These are phyloP conservation scores for Dreissena polymorpha DNA, from an alignment of 1,140 invertebrate genomes.

Conservation along the genomic window DNA sequence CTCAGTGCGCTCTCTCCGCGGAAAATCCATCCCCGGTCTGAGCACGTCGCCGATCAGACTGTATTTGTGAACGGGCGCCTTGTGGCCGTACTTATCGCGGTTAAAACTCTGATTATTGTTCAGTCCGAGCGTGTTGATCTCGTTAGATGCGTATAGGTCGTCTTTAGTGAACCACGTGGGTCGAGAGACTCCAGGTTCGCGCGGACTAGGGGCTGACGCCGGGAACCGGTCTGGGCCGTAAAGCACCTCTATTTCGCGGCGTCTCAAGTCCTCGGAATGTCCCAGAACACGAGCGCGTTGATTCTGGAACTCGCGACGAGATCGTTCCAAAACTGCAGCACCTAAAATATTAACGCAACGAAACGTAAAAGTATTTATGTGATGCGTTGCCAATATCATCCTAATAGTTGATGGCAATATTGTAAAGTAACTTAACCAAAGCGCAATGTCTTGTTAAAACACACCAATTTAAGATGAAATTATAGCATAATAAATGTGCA, in stretches of 20 bases:
- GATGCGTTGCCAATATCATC: too few relatives aligned
- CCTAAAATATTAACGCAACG: slow-evolving; percentile 28
- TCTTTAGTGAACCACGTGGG: slow-evolving; percentile 57
- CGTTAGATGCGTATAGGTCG: slow-evolving; percentile 62
- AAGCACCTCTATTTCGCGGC: slow-evolving; percentile 52
- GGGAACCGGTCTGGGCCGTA: slow-evolving; percentile 17
- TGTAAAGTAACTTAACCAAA: too few relatives aligned
- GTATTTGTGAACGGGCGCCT: slow-evolving; percentile 65
- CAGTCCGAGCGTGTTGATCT: slow-evolving; percentile 66
- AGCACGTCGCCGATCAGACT: slow-evolving; percentile 64
- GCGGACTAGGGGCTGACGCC: neutral
- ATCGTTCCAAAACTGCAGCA: slow-evolving; percentile 44
- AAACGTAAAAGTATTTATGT: too few relatives aligned
- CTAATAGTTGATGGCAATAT: too few relatives aligned
- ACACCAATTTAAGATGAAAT: too few relatives aligned
- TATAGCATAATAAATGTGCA: too few relatives aligned
- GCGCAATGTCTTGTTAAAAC: too few relatives aligned
- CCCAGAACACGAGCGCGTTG: slow-evolving; percentile 38
- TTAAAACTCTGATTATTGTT: slow-evolving; percentile 62
- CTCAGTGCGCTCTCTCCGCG: slow-evolving; percentile 46
- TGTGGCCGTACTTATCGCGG: slow-evolving; percentile 63
- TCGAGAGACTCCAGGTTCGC: neutral
- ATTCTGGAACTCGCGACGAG: slow-evolving; percentile 44
- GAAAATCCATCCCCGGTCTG: slow-evolving; percentile 65
- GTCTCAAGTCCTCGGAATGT: slow-evolving; percentile 21